Conservation (phyloP, 64 coral and sea anemone genomes). For the Pachyseris speciosa region DNA sequence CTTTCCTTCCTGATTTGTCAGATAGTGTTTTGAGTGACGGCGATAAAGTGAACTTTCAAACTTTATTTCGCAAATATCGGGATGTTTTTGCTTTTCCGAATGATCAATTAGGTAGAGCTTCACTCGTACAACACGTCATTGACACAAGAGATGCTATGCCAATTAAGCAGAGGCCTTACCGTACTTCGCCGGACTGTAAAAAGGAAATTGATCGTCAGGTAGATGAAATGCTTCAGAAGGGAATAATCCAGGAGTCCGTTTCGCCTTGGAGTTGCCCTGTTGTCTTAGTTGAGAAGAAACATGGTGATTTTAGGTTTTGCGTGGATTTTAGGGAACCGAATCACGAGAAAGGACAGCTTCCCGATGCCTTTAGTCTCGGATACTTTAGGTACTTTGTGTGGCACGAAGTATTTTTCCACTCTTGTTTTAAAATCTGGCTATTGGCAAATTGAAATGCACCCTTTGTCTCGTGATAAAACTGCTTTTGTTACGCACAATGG, state of each 20-base stretch:
- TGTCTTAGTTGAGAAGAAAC: constrained; percentile 20
- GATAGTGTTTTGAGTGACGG: not conserved
- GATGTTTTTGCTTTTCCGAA: constrained; percentile 2
- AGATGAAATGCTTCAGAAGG: not conserved
- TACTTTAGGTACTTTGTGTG: not conserved
- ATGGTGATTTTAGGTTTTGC: not conserved
- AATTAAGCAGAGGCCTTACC: not conserved
- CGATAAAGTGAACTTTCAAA: not conserved
- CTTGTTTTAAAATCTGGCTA: constrained; percentile 20
- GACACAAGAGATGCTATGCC: constrained; percentile 1
- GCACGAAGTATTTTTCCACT: not conserved
- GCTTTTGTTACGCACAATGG: constrained; percentile 31
- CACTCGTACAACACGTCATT: constrained; percentile 1
- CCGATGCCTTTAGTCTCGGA: not conserved
- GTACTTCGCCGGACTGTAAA: not conserved
- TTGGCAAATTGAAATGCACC: constrained; percentile 40
- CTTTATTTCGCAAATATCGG: not conserved
- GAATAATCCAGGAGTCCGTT: not conserved
- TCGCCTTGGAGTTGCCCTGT: constrained; percentile 16
- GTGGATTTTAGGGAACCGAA: not conserved
- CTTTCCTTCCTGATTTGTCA: not conserved
- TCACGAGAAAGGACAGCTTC: constrained; percentile 22
- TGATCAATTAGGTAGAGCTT: not conserved
- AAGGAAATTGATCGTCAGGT: constrained; percentile 1
- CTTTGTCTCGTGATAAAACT: not conserved